phyloP scores from a whole-genome alignment of 2,113 vertebrate species.

The Triplophysa siluroides region DNA sequence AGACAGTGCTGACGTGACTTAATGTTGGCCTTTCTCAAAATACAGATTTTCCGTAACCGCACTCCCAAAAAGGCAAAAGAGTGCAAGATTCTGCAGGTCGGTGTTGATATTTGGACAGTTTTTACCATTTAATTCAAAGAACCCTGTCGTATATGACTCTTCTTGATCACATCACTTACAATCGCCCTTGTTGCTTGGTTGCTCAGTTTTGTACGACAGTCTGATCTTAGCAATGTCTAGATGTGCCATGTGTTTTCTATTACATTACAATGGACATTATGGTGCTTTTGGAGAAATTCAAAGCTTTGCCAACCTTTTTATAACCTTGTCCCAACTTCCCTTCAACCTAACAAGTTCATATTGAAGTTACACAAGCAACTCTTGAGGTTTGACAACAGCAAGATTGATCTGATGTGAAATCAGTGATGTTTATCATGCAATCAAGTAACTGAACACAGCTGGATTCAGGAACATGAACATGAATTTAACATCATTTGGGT shows the following conservation, averaged over 20 bases:
- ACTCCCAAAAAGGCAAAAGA: background rate
- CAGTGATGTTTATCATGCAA: background rate
- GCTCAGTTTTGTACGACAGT: conserved; percentile 3
- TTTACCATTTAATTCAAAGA: background rate
- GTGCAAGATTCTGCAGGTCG: background rate
- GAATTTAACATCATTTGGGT: background rate
- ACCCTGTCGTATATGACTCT: background rate
- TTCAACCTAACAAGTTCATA: background rate
- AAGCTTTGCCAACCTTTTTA: background rate
- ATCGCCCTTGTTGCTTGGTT: background rate
- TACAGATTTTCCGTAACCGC: background rate
- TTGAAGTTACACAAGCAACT: background rate
- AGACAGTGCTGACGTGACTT: background rate
- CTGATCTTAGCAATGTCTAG: background rate
- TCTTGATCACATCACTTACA: background rate
- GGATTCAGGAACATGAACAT: background rate
- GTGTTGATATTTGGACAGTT: background rate
- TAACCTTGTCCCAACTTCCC: background rate
- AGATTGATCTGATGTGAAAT: background rate
- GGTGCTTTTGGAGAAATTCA: background rate
- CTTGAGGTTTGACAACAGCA: background rate
- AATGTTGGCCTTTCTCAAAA: background rate
- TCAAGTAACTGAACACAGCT: background rate
- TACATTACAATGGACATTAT: background rate
- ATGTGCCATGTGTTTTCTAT: conserved; percentile 11